These are phyloP conservation scores for Phengaris alcon DNA, from an alignment of 2,888 invertebrate species.

Conservation along the genomic window DNA sequence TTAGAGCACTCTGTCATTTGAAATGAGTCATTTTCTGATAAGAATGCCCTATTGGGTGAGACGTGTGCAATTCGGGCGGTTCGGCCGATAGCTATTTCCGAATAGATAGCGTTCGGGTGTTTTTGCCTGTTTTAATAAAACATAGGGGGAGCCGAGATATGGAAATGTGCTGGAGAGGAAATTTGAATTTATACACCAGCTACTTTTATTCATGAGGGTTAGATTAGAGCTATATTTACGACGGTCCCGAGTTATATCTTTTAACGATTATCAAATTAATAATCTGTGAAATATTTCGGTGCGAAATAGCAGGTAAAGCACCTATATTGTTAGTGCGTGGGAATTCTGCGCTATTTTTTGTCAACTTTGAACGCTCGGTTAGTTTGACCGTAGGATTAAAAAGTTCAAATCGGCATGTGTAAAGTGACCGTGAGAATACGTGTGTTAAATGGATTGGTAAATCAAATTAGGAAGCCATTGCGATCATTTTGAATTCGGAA, in stretches of 20 bases:
- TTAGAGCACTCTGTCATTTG: constrained; percentile 82
- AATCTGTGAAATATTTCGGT: constrained; percentile 32
- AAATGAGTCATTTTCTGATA: constrained; percentile 87
- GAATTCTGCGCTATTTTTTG: constrained; percentile 35
- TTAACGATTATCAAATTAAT: constrained; percentile 33
- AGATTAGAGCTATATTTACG: constrained; percentile 40
- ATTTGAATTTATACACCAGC: constrained; percentile 79
- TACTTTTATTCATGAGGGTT: constrained; percentile 75
- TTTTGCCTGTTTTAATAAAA: constrained; percentile 77
- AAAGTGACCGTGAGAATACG: constrained; percentile 17
- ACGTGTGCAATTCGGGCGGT: constrained; percentile 72
- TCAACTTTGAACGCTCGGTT: constrained; percentile 33
- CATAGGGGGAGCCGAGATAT: constrained; percentile 74
- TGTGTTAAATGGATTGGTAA: not conserved
- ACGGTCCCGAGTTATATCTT: constrained; percentile 33
- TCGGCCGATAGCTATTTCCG: constrained; percentile 76
- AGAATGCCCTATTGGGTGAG: constrained; percentile 81
- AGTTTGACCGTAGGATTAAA: constrained; percentile 33
- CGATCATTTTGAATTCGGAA: constrained; percentile 8
- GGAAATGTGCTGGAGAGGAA: constrained; percentile 78
- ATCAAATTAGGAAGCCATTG: constrained; percentile 16
- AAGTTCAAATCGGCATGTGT: constrained; percentile 17
- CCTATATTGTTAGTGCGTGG: constrained; percentile 40
- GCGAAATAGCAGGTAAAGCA: constrained; percentile 29
- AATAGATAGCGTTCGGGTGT: constrained; percentile 73